phyloP scores from a whole-genome alignment of 2,113 vertebrate genomes.

The Leptobrachium leishanense region DNA sequence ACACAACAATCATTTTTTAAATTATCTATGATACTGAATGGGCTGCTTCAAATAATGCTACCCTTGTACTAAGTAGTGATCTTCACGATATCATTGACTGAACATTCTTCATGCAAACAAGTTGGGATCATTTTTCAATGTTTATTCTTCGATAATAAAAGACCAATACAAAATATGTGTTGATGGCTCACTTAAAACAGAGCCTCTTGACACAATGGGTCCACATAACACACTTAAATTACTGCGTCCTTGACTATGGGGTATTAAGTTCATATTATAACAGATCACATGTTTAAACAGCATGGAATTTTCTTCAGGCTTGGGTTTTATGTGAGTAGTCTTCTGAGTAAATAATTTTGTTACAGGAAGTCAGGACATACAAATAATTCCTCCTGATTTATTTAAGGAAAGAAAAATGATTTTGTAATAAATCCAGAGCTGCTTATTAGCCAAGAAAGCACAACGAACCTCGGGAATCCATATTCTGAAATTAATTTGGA shows the following conservation, averaged over 20 bases:
- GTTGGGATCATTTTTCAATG: too few species aligned
- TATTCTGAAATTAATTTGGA: conserved; percentile 12
- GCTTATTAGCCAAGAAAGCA: neutral
- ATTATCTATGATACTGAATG: too few species aligned
- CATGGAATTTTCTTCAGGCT: neutral
- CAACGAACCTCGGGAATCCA: conserved; percentile 11
- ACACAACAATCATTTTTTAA: too few species aligned
- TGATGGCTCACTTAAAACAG: neutral
- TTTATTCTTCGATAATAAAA: neutral
- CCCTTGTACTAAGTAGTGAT: too few species aligned
- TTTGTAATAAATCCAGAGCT: conserved; percentile 11
- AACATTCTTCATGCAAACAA: too few species aligned
- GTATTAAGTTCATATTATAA: neutral
- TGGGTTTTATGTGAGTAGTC: neutral
- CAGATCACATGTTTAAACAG: neutral
- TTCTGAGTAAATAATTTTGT: neutral
- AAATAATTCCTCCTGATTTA: conserved; percentile 20
- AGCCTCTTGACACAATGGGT: neutral
- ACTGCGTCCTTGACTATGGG: neutral
- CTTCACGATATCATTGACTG: too few species aligned
- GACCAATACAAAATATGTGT: neutral
- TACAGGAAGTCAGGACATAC: neutral
- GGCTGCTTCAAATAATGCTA: too few species aligned
- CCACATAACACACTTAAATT: neutral
- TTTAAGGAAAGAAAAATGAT: neutral